Evolutionary conservation across 1,140 invertebrate genomes (phyloP).

Genomic region (Macrosteles quadrilineatus): DNA sequence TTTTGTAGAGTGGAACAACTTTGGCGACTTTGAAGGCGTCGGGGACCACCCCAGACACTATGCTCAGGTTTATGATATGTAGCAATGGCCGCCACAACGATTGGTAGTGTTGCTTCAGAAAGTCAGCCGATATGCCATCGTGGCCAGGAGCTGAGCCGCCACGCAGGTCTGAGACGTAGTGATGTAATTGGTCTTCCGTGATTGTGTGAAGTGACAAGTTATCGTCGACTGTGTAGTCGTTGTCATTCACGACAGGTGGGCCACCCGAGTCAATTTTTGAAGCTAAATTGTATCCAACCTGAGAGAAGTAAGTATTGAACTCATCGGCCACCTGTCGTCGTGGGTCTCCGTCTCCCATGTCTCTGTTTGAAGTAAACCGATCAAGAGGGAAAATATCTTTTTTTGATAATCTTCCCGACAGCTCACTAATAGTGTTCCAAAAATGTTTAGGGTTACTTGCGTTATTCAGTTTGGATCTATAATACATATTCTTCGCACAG

Average conservation of each 20-base stretch:
- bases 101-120: constrained; percentile 4
- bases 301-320: neutral
- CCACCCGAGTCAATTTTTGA: neutral
- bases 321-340: neutral
- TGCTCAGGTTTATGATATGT: constrained; percentile 10
- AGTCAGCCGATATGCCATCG: constrained; percentile 7
- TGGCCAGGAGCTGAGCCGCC: constrained; percentile 14
- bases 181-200: neutral
- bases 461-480: neutral
- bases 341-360: neutral
- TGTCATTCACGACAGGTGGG: neutral
- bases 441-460: neutral
- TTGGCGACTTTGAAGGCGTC: constrained; percentile 20
- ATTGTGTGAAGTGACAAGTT: neutral
- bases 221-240: neutral
- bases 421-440: neutral
- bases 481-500: neutral
- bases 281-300: neutral
- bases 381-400: neutral
- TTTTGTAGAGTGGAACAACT: constrained; percentile 11
- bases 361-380: neutral
- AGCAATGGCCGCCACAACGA: neutral
- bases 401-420: neutral
- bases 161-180: neutral
- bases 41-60: neutral